Base-by-base conservation (phyloP, 1,140 invertebrate species). In the Sarcophaga peregrina region DNA sequence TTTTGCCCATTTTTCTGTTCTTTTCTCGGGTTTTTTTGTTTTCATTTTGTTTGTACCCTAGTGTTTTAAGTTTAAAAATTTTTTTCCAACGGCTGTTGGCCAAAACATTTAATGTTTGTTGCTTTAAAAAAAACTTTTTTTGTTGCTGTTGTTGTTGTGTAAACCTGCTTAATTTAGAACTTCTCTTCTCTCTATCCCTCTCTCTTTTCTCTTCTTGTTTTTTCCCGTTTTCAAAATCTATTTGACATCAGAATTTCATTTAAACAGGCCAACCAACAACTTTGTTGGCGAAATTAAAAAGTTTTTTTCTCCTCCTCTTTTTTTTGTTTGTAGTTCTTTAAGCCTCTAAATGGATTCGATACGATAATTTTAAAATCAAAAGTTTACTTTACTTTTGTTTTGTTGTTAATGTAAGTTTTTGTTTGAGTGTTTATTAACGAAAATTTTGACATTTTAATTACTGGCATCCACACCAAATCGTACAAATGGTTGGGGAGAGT, bases 51-150 rank as follows among this genome's bases (percentile, higher is more conserved):
- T 62, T 25, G 62, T 25, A 7, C n/a, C 62, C 37, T 17, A 25
- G 8, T n/a, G 73, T 45, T 45, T 46, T 13, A 45, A 50, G 6
- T 8, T 72, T 72, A 25, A 7, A 7, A 25, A 1, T 72, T 6
- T 8, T 25, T 72, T 9, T 52, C 75, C 75, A 78, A 74, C 25
- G 15, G 75, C n/a, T 50, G 37, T 76, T 17, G 20, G 47, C 47
- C 47, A 78, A 78, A 78, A 78, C 75, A 50, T 78, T 78, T 78
- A 78, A 78, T 78, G 47, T 78, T 50, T 47, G 47, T 78, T 50
- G 75, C 50, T 37, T n/a, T n/a, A n/a, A 4, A 37, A 50, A 13
- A 78, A 78, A 78, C 75, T 78, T 78, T 78, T 17, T 37, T 37
- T 37, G n/a, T 37, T 37, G 25, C 4, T 37, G 25, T 37, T 37